A percentile compares a stretch with the other conserved stretches of the same genome.
phyloP scores from a whole-genome alignment of 2,797 vertebrate species.

The Poecilia picta region DNA sequence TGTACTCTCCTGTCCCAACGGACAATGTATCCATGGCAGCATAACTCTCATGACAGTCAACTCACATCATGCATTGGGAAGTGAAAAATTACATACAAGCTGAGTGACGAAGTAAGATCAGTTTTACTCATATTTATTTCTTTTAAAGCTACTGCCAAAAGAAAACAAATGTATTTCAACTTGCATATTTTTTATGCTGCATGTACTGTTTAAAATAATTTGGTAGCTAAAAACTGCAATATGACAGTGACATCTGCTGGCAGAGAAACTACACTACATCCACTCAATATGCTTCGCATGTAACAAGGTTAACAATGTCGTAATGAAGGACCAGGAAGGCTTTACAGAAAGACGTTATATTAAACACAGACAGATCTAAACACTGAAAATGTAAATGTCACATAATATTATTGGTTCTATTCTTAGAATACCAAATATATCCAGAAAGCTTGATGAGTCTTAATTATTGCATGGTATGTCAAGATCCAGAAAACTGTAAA shows the following conservation, averaged over 20 bases:
- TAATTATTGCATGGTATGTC: neutral
- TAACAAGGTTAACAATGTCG: neutral
- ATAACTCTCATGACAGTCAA: slow-evolving; percentile 19
- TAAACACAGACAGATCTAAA: neutral
- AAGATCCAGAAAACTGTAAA: neutral
- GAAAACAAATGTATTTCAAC: neutral
- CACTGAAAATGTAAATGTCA: neutral
- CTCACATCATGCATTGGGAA: slow-evolving; percentile 14
- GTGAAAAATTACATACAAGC: slow-evolving; percentile 24
- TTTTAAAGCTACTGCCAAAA: slow-evolving; percentile 22
- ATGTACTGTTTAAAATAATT: slow-evolving; percentile 11
- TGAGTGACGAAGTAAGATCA: neutral
- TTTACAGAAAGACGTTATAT: neutral
- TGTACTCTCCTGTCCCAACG: slow-evolving; percentile 25
- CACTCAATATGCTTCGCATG: neutral
- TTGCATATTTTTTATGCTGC: slow-evolving; percentile 24
- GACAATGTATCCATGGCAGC: slow-evolving; percentile 45
- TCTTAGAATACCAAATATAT: too few species aligned
- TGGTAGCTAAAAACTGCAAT: slow-evolving; percentile 9
- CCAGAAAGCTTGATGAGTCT: neutral
- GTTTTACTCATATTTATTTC: slow-evolving; percentile 31
- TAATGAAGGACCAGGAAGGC: neutral
- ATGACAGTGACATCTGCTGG: slow-evolving; percentile 70
- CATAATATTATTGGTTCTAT: neutral
- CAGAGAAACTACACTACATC: slow-evolving; percentile 26